Percentiles rank a stretch among this genome's conserved stretches.
phyloP scores from a whole-genome alignment of 1,140 invertebrate species.

The Choristoneura fumiferana region DNA sequence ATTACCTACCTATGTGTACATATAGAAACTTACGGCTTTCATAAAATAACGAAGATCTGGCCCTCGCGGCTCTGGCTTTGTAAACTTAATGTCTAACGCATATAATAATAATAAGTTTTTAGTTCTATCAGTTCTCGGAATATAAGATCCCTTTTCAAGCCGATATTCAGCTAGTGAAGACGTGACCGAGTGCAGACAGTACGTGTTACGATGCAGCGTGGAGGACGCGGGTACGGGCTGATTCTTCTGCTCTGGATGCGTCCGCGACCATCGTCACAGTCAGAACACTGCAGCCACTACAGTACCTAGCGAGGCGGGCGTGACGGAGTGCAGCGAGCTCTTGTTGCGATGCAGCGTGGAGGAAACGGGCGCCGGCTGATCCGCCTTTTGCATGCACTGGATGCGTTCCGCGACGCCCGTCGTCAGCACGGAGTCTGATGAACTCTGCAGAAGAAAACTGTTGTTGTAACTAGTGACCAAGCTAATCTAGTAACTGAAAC shows the following conservation, averaged over 20 bases:
- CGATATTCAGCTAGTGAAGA: too few relatives aligned
- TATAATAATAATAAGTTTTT: too few relatives aligned
- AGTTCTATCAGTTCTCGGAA: too few relatives aligned
- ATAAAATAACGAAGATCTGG: too few relatives aligned
- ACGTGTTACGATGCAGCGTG: background rate
- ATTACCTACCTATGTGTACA: too few relatives aligned
- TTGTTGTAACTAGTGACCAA: background rate
- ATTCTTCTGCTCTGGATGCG: background rate
- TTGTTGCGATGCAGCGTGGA: constrained; percentile 67
- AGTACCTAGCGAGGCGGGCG: constrained; percentile 48
- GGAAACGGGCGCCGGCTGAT: constrained; percentile 41
- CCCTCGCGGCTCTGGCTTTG: too few relatives aligned
- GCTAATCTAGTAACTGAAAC: too few relatives aligned
- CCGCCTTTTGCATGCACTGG: constrained; percentile 46
- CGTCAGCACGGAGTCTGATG: constrained; percentile 68
- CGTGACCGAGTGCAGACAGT: background rate
- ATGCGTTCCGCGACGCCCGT: constrained; percentile 53
- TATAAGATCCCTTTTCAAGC: too few relatives aligned
- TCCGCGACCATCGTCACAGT: too few relatives aligned
- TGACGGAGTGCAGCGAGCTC: constrained; percentile 56
- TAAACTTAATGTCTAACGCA: too few relatives aligned
- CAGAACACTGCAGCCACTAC: too few relatives aligned
- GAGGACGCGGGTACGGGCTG: background rate
- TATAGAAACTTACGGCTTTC: too few relatives aligned
- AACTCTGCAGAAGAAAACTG: constrained; percentile 46